Percentiles rank a stretch among this genome's conserved stretches.
These are phyloP conservation scores for Scaptomyza tumidula DNA, from an alignment of 2,888 invertebrate species.

Conservation along the genomic window DNA sequence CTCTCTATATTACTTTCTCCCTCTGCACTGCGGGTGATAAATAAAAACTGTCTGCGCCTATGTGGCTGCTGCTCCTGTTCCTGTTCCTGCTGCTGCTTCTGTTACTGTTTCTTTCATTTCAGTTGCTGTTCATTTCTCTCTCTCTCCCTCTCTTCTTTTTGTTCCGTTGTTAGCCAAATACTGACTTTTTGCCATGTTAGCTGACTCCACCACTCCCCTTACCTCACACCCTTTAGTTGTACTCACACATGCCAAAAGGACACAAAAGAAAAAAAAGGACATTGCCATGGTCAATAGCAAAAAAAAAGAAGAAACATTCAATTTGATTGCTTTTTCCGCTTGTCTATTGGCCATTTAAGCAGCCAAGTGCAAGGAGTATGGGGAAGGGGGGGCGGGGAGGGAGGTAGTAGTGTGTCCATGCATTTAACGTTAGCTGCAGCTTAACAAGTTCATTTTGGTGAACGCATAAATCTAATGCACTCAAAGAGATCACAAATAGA, in stretches of 20 bases:
- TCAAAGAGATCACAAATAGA: slow-evolving; percentile 26
- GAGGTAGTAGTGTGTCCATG: too few species aligned
- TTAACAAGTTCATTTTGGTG: slow-evolving; percentile 71
- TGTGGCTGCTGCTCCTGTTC: slow-evolving; percentile 39
- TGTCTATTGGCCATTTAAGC: slow-evolving; percentile 72
- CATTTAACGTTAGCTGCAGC: slow-evolving; percentile 47
- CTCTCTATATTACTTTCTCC: neutral
- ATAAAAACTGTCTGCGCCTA: slow-evolving; percentile 82
- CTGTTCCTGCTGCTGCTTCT: neutral
- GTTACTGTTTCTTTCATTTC: slow-evolving; percentile 42
- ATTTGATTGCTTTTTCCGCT: slow-evolving; percentile 66
- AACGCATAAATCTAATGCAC: slow-evolving; percentile 65
- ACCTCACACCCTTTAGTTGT: neutral
- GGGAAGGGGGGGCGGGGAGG: neutral
- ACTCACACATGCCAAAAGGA: slow-evolving; percentile 45
- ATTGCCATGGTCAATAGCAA: slow-evolving; percentile 4
- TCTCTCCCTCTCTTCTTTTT: too few species aligned
- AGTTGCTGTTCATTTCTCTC: slow-evolving; percentile 7
- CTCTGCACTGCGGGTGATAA: slow-evolving; percentile 66
- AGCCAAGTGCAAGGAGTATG: neutral
- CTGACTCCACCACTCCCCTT: slow-evolving; percentile 14
- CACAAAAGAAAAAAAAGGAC: slow-evolving; percentile 36
- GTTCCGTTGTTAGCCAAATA: slow-evolving; percentile 19
- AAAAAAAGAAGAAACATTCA: slow-evolving; percentile 67
- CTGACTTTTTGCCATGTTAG: slow-evolving; percentile 71